Evolutionary conservation across 2,797 vertebrate genomes (phyloP).

Genomic region (Leptoclinus maculatus): DNA sequence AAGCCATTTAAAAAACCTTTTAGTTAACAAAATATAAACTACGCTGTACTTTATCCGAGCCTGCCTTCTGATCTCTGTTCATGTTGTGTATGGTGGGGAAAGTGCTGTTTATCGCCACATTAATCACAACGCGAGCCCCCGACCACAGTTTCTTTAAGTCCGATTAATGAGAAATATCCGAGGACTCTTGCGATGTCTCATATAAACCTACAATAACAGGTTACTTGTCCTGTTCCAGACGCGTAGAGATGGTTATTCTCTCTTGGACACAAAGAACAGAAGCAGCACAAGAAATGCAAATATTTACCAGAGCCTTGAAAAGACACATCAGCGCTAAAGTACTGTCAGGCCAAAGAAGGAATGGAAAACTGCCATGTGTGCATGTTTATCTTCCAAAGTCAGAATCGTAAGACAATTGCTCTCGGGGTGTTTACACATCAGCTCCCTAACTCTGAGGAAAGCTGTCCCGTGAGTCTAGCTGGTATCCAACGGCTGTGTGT

Average conservation of each 20-base stretch:
- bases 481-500: constrained; percentile 46
- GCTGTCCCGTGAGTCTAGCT: constrained; percentile 42
- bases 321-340: constrained; percentile 54
- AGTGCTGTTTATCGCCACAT: background rate
- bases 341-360: constrained; percentile 77
- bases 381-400: constrained; percentile 57
- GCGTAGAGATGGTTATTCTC: constrained; percentile 37
- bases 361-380: constrained; percentile 74
- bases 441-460: constrained; percentile 46
- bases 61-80: background rate
- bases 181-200: background rate
- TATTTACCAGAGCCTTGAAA: constrained; percentile 76
- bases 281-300: constrained; percentile 76
- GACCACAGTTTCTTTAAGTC: background rate
- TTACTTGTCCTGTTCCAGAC: constrained; percentile 35
- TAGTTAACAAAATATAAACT: background rate
- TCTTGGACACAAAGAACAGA: constrained; percentile 74
- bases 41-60: no score
- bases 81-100: background rate
- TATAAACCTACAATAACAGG: constrained; percentile 29
- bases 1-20: no score
- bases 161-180: constrained; percentile 13
- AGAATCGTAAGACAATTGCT: constrained; percentile 68
- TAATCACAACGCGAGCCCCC: constrained; percentile 17
- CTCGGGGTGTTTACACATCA: constrained; percentile 75